A percentile compares a stretch with the other conserved stretches of the same genome.
Conservation (phyloP, 1,140 invertebrate genomes). For the Pseudomyrmex cubaensis region DNA sequence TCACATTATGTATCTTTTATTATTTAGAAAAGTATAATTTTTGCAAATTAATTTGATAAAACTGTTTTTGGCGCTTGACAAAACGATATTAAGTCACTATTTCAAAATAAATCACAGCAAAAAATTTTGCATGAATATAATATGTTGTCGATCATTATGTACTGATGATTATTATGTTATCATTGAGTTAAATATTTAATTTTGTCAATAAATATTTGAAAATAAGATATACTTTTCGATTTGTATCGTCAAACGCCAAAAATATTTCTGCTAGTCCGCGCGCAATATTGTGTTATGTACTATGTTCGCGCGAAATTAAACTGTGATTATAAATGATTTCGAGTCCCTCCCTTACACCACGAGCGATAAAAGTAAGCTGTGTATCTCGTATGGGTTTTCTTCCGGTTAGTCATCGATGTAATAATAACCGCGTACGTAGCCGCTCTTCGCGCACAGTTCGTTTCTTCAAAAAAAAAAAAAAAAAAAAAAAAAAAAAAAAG, state of each 20-base stretch:
- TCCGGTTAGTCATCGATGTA: conserved; percentile 36
- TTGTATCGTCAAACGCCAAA: neutral
- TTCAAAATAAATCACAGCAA: neutral
- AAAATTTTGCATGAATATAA: neutral
- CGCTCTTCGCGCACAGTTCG: neutral
- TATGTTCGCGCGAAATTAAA: conserved; percentile 5
- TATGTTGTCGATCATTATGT: no score
- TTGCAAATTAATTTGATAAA: conserved; percentile 26
- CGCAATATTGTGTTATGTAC: conserved; percentile 4
- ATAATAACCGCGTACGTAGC: conserved; percentile 21
- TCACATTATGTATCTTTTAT: conserved; percentile 6
- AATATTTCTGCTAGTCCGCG: conserved; percentile 17
- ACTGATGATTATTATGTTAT: neutral
- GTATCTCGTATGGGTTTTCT: conserved; percentile 43
- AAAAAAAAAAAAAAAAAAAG: neutral
- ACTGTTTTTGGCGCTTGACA: conserved; percentile 40
- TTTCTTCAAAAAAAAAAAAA: no score
- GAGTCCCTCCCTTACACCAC: conserved; percentile 17
- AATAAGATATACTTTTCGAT: neutral
- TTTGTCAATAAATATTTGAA: no score
- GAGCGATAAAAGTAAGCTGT: conserved; percentile 17
- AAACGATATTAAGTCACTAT: conserved; percentile 12
- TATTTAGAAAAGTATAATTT: conserved; percentile 15
- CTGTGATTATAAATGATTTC: conserved; percentile 55
- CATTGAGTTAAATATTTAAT: neutral